A percentile compares a stretch with the other conserved stretches of the same genome.
Evolutionary conservation across 92 coral and sea anemone genomes (phyloP).

Genomic region (Palythoa grandis): DNA sequence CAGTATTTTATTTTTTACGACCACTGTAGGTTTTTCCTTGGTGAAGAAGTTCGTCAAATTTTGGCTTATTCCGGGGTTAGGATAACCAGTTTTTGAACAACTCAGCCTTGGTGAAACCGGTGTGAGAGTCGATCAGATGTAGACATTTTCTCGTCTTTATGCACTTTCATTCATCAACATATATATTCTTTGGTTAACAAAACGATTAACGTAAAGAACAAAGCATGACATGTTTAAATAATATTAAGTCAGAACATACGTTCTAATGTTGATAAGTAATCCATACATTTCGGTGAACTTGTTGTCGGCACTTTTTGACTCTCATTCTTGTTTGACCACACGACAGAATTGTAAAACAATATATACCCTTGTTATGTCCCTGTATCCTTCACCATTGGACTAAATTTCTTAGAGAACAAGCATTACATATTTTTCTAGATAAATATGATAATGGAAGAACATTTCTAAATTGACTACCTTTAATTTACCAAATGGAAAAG

Average conservation of each 20-base stretch:
- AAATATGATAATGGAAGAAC: too few relatives aligned
- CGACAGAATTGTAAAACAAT: neutral
- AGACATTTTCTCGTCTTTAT: neutral
- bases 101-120: neutral
- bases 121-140: neutral
- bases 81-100: too few relatives aligned
- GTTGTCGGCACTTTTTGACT: neutral
- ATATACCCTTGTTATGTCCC: neutral
- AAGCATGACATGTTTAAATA: too few relatives aligned
- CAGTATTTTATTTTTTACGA: too few relatives aligned
- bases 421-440: too few relatives aligned
- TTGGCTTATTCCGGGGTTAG: too few relatives aligned
- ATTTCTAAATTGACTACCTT: too few relatives aligned
- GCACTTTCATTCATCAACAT: neutral
- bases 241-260: neutral
- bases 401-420: neutral
- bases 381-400: neutral
- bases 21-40: too few relatives aligned
- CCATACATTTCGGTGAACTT: neutral
- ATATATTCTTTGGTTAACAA: too few relatives aligned
- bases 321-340: neutral
- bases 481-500: too few relatives aligned
- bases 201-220: too few relatives aligned
- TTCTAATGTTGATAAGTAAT: neutral
- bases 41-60: too few relatives aligned